Percentiles rank a stretch among this genome's conserved stretches.
Evolutionary conservation across 2,888 invertebrate genomes (phyloP).

Genomic region (Euzophera pinguis): DNA sequence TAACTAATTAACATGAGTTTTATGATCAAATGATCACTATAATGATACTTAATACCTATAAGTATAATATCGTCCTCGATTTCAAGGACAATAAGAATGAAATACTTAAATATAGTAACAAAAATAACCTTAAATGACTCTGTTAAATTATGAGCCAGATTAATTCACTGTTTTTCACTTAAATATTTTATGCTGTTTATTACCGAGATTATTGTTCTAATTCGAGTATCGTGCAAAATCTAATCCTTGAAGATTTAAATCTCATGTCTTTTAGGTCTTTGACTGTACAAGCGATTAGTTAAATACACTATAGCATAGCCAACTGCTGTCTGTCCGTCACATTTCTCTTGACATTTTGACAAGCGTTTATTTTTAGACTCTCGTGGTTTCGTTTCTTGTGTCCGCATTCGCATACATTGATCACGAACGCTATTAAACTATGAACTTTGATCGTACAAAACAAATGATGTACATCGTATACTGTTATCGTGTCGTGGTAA

Average conservation of each 20-base stretch:
- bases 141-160: not conserved
- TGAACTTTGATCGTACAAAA: not conserved
- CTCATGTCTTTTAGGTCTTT: not conserved
- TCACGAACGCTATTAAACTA: not conserved
- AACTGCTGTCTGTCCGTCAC: constrained; percentile 3
- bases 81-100: too few species aligned
- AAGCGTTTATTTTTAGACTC: constrained; percentile 2
- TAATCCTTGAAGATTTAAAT: constrained; percentile 4
- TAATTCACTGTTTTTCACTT: not conserved
- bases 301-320: constrained; percentile 3
- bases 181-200: not conserved
- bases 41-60: too few species aligned
- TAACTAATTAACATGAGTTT: too few species aligned
- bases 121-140: not conserved
- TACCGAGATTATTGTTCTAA: not conserved
- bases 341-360: not conserved
- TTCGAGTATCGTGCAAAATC: not conserved
- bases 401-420: constrained; percentile 5
- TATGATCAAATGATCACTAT: too few species aligned
- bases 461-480: not conserved
- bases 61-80: too few species aligned
- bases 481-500: not conserved
- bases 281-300: not conserved
- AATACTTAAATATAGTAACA: not conserved
- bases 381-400: not conserved